Conservation (phyloP, 2,797 vertebrate genomes). For the Coluber constrictor region DNA sequence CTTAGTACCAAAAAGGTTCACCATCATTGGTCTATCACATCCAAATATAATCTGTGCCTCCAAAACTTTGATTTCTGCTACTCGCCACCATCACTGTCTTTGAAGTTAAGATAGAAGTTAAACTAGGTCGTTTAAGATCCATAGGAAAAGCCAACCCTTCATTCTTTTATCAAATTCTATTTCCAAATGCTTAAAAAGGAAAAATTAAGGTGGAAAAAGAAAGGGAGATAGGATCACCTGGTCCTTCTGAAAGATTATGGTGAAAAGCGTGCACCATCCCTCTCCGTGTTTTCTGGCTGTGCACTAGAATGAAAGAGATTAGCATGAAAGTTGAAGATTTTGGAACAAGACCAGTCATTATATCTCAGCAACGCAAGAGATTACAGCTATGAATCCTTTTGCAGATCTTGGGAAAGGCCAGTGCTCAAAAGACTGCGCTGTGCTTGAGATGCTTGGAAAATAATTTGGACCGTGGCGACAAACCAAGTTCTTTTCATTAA, state of each 20-base stretch:
- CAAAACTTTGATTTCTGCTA: neutral
- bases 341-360: neutral
- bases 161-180: neutral
- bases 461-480: constrained; percentile 49
- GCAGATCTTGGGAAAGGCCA: constrained; percentile 41
- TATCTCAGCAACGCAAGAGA: constrained; percentile 23
- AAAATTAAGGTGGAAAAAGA: constrained; percentile 19
- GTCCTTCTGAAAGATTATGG: neutral
- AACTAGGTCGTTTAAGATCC: neutral
- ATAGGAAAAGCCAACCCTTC: neutral
- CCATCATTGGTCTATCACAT: too few relatives aligned
- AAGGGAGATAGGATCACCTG: constrained; percentile 21
- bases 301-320: neutral
- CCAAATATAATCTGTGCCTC: neutral
- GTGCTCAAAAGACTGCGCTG: constrained; percentile 14
- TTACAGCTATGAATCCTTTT: constrained; percentile 7
- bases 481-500: constrained; percentile 53
- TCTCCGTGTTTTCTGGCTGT: constrained; percentile 18
- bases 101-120: neutral
- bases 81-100: neutral
- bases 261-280: neutral
- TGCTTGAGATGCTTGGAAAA: constrained; percentile 50
- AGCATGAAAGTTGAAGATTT: constrained; percentile 7
- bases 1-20: too few relatives aligned
- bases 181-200: neutral